Percentiles rank a stretch among this genome's conserved stretches.
Conservation (phyloP, 2,113 vertebrate genomes). For the Strix aluco region DNA sequence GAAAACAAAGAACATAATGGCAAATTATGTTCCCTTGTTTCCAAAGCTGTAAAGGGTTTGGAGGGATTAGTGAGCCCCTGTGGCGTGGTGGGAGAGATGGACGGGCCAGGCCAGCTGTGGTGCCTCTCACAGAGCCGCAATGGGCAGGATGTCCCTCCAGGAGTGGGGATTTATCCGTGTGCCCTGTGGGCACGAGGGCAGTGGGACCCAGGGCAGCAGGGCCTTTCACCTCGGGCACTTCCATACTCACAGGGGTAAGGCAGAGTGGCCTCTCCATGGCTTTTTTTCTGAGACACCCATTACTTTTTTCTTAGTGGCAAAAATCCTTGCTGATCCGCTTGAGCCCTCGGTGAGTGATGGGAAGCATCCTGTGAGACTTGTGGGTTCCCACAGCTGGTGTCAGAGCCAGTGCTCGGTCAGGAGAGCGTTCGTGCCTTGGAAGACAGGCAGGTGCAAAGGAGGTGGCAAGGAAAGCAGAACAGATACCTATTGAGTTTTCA, state of each 20-base stretch:
- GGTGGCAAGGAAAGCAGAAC: not conserved
- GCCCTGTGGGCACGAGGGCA: not conserved
- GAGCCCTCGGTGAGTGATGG: not conserved
- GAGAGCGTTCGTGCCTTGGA: not conserved
- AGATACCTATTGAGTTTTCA: constrained; percentile 46
- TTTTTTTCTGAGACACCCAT: not conserved
- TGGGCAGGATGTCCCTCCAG: not conserved
- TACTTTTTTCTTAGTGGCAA: not conserved
- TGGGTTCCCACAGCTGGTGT: not conserved
- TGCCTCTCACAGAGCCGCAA: not conserved
- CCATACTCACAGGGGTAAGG: not conserved
- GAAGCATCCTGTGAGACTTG: not conserved
- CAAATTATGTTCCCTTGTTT: constrained; percentile 37
- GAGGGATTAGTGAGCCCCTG: not conserved
- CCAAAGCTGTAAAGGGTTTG: not conserved
- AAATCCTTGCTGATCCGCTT: not conserved
- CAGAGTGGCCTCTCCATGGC: not conserved
- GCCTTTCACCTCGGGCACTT: not conserved
- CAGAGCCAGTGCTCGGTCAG: accelerated
- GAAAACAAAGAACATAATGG: not conserved
- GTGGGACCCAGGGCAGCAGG: not conserved
- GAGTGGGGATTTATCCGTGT: not conserved
- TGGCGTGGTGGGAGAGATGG: not conserved
- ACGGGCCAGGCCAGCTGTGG: not conserved
- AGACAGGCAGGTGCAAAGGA: constrained; percentile 19